These are phyloP conservation scores for Agonum fuliginosum DNA, from an alignment of 2,888 invertebrate species.

Conservation along the genomic window DNA sequence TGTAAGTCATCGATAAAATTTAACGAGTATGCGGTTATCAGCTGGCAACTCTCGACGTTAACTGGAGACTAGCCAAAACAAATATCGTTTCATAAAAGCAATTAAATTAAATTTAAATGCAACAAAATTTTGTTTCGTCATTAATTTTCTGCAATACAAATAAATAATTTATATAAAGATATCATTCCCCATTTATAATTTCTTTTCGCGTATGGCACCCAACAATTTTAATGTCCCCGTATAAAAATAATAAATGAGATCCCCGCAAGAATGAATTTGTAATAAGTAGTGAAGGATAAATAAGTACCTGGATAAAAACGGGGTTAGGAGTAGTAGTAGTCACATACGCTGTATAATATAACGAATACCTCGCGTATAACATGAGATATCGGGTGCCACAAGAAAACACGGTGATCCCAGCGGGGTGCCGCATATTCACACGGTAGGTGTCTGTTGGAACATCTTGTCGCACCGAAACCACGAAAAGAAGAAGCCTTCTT, in stretches of 20 bases:
- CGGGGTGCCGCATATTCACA: conserved; percentile 54
- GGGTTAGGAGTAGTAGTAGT: conserved; percentile 21
- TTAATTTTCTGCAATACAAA: too few species aligned
- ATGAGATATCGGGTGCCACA: conserved; percentile 53
- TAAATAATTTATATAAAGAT: too few species aligned
- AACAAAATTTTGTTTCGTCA: too few species aligned
- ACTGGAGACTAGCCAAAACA: too few species aligned
- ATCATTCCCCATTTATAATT: too few species aligned
- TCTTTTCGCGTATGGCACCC: too few species aligned
- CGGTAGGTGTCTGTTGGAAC: conserved; percentile 53
- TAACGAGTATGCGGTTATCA: too few species aligned
- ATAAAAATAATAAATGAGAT: conserved; percentile 30
- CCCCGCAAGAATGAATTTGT: not conserved
- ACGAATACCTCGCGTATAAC: conserved; percentile 8
- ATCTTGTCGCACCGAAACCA: conserved; percentile 22
- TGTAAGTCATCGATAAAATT: too few species aligned
- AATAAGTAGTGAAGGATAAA: conserved; percentile 13
- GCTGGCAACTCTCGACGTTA: too few species aligned
- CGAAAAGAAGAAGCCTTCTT: not conserved
- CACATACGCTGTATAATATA: not conserved
- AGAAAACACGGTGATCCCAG: conserved; percentile 30
- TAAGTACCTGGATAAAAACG: conserved; percentile 1
- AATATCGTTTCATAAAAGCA: too few species aligned
- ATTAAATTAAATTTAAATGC: too few species aligned
- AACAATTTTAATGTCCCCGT: too few species aligned